phyloP scores from a whole-genome alignment of 1,140 invertebrate genomes.

The Drosophila truncata region DNA sequence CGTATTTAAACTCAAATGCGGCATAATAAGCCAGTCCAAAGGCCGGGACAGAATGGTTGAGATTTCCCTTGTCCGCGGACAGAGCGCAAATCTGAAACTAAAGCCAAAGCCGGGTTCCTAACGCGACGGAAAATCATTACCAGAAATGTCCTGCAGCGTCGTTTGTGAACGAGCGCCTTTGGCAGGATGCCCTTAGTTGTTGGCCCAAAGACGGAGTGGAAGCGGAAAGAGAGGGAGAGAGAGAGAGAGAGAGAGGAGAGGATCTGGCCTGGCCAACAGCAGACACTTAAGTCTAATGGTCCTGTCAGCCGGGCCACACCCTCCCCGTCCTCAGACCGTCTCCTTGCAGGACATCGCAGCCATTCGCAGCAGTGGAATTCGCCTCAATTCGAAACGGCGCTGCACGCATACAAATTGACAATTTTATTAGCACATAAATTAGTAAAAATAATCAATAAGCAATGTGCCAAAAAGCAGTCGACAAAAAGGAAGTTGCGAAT shows the following conservation, averaged over 20 bases:
- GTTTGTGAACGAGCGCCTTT: slow-evolving; percentile 70
- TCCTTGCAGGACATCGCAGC: slow-evolving; percentile 18
- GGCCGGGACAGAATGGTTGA: slow-evolving; percentile 27
- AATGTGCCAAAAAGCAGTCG: slow-evolving; percentile 73
- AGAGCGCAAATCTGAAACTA: slow-evolving; percentile 36
- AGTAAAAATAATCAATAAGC: slow-evolving; percentile 82
- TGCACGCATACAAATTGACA: slow-evolving; percentile 81
- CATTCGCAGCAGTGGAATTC: slow-evolving; percentile 32
- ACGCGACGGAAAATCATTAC: slow-evolving; percentile 67
- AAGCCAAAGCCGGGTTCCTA: slow-evolving; percentile 33
- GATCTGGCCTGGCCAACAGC: slow-evolving; percentile 26
- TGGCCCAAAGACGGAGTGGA: slow-evolving; percentile 8
- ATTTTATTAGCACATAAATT: slow-evolving; percentile 83
- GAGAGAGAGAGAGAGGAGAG: neutral
- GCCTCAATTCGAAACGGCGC: slow-evolving; percentile 34
- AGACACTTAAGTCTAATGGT: slow-evolving; percentile 79
- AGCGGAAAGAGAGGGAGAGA: neutral
- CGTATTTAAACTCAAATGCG: slow-evolving; percentile 63
- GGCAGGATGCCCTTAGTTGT: slow-evolving; percentile 66
- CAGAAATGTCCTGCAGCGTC: slow-evolving; percentile 77
- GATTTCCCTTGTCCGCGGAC: slow-evolving; percentile 16
- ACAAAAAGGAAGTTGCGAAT: neutral
- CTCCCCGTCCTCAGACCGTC: neutral
- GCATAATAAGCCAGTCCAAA: slow-evolving; percentile 67
- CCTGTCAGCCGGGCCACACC: slow-evolving; percentile 58